Base-by-base conservation (phyloP, 2,797 vertebrate genomes). In the Crenichthys baileyi region DNA sequence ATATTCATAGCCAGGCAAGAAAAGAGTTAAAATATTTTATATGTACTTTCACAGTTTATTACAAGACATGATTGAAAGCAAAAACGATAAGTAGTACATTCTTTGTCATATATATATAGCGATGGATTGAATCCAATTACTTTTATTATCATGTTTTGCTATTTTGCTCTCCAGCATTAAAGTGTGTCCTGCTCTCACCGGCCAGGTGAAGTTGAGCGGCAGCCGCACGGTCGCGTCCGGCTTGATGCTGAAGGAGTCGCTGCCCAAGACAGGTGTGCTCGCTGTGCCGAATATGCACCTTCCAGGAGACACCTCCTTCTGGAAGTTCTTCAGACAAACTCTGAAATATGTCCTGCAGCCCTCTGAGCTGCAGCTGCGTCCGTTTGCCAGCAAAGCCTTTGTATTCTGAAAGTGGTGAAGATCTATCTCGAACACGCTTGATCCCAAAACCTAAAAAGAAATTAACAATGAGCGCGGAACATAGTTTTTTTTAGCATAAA, bases 121-220 rank as follows among this genome's bases (percentile, higher is more conserved):
- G 50, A 51, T 18, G 4, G 50, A 51, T 50, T 12, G 13, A 15
- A 51, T 51, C 18, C 16, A 36, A 36, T 36, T 36, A 36, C 4
- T 36, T 36, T 36, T 36, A 36, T 36, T 4, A 36, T 36, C 36
- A 36, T 36, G 36, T 36, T 36, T 36, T 31, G 26, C 29, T 11
- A 31, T 61, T 16, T 61, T 61, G 15, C 36, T 36, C 3, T 36
- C 36, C 36, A 36, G 46, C 61, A 18, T 20, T 36, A 36, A 36
- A 36, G 26, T 63, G 29, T 11, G 61, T 20, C 26, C 60, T 65
- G 2, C 72, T 79, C 92, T 98, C 96, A 99, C 98, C 97, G 97
- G 98, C 98, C 98, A 99, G 90, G 97, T 98, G 94, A 97, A 98
- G 93, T 97, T 97, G 91, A 99, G 97, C 76, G 97, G 97, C 80